These are phyloP conservation scores for Danio tinwini DNA, from an alignment of 2,797 vertebrate species.

Conservation along the genomic window DNA sequence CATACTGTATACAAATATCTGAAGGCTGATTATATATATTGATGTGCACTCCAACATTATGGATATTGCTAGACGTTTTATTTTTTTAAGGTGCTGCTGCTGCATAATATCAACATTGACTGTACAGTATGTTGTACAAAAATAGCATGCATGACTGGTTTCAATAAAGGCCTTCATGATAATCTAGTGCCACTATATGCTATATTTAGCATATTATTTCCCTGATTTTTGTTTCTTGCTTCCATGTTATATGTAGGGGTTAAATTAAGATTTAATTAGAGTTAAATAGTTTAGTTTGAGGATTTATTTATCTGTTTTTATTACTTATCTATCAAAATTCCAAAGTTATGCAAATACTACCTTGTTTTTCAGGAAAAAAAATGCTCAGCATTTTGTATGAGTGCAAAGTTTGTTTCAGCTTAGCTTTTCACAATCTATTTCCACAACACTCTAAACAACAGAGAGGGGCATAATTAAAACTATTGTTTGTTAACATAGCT, in stretches of 20 bases:
- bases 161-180: background rate
- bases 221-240: background rate
- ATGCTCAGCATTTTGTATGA: constrained; percentile 1
- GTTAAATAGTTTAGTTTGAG: background rate
- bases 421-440: constrained; percentile 43
- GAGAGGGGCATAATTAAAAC: constrained; percentile 52
- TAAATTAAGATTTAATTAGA: background rate
- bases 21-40: constrained; percentile 15
- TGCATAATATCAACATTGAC: background rate
- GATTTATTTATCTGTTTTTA: background rate
- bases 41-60: constrained; percentile 22
- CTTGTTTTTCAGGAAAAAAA: background rate
- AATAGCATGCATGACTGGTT: constrained; percentile 7
- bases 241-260: background rate
- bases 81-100: background rate
- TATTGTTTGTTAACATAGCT: constrained; percentile 60
- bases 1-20: constrained; percentile 34
- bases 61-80: background rate
- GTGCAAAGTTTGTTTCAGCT: constrained; percentile 23
- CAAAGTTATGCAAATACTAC: background rate
- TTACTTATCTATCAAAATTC: background rate
- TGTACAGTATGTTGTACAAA: constrained; percentile 1
- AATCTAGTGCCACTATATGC: background rate
- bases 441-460: constrained; percentile 37
- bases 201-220: constrained; percentile 3